phyloP scores from a whole-genome alignment of 2,113 vertebrate genomes.

The Rhea americana region DNA sequence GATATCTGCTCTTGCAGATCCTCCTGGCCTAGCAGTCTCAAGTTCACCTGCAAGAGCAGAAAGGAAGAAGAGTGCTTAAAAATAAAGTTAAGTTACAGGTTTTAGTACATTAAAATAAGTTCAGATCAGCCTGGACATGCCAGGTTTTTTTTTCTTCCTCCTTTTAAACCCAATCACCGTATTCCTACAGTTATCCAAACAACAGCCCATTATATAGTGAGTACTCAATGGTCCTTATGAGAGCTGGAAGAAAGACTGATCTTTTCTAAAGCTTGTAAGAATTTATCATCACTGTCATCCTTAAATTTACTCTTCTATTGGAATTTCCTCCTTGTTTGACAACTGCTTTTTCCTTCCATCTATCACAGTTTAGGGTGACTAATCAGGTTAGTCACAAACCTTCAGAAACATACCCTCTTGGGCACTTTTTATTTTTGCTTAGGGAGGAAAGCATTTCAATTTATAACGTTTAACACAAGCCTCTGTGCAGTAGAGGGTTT shows the following conservation, averaged over 20 bases:
- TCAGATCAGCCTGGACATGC: neutral
- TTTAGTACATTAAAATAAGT: neutral
- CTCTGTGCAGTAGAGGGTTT: slow-evolving; percentile 8
- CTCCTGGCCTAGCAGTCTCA: neutral
- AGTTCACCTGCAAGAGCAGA: neutral
- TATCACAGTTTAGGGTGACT: slow-evolving; percentile 67
- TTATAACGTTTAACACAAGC: slow-evolving; percentile 22
- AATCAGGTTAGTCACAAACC: slow-evolving; percentile 64
- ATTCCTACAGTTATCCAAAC: slow-evolving; percentile 6
- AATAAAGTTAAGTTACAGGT: neutral
- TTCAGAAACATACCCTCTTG: slow-evolving; percentile 56
- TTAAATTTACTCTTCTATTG: slow-evolving; percentile 60
- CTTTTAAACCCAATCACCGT: neutral
- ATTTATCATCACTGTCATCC: slow-evolving; percentile 65
- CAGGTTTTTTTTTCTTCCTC: neutral
- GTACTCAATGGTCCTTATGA: slow-evolving; percentile 27
- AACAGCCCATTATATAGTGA: slow-evolving; percentile 14
- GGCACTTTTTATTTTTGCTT: slow-evolving; percentile 50
- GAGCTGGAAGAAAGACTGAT: slow-evolving; percentile 38
- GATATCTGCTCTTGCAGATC: neutral
- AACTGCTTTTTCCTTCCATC: slow-evolving; percentile 66
- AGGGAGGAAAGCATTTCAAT: slow-evolving; percentile 52
- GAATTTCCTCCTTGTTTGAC: slow-evolving; percentile 66
- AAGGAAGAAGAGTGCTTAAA: neutral
- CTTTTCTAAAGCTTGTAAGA: slow-evolving; percentile 56